These are phyloP conservation scores for Lepas anatifera DNA, from an alignment of 2,888 invertebrate species.

Conservation along the genomic window DNA sequence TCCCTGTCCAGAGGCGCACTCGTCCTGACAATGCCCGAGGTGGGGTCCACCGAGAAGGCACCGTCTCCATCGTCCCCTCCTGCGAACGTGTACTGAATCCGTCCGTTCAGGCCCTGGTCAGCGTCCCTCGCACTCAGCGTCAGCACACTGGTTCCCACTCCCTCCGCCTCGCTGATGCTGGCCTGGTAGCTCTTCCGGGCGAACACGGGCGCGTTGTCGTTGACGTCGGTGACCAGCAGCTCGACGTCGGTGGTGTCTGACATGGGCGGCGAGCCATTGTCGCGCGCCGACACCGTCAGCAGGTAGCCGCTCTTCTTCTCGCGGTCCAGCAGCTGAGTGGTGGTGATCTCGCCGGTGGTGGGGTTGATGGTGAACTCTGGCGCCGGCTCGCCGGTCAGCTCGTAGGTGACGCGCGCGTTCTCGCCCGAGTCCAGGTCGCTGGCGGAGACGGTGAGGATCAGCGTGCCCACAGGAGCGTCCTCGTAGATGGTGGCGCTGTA, in stretches of 20 bases:
- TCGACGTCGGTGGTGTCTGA: slow-evolving; percentile 93
- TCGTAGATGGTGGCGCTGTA: slow-evolving; percentile 81
- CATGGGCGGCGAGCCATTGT: slow-evolving; percentile 79
- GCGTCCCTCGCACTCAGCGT: slow-evolving; percentile 55
- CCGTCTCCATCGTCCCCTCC: slow-evolving; percentile 61
- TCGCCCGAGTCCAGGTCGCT: slow-evolving; percentile 38
- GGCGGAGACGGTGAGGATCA: slow-evolving; percentile 40
- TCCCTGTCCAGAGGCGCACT: slow-evolving; percentile 84
- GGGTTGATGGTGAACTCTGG: slow-evolving; percentile 73
- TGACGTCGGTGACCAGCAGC: slow-evolving; percentile 87
- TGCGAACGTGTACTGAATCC: slow-evolving; percentile 64
- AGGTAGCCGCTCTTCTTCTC: slow-evolving; percentile 67
- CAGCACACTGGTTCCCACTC: slow-evolving; percentile 50
- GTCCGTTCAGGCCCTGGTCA: slow-evolving; percentile 75
- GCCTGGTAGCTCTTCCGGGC: slow-evolving; percentile 68
- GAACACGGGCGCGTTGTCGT: slow-evolving; percentile 86
- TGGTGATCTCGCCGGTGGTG: slow-evolving; percentile 84
- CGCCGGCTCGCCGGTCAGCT: slow-evolving; percentile 30
- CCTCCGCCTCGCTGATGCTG: slow-evolving; percentile 72
- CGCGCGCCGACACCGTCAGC: slow-evolving; percentile 80
- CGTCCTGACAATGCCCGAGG: slow-evolving; percentile 81
- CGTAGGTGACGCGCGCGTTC: slow-evolving; percentile 36
- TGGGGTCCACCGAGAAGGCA: slow-evolving; percentile 82
- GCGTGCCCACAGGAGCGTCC: slow-evolving; percentile 81
- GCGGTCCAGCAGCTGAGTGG: slow-evolving; percentile 69